phyloP scores from a whole-genome alignment of 2,888 invertebrate species.

The Ormyrus labotus region DNA sequence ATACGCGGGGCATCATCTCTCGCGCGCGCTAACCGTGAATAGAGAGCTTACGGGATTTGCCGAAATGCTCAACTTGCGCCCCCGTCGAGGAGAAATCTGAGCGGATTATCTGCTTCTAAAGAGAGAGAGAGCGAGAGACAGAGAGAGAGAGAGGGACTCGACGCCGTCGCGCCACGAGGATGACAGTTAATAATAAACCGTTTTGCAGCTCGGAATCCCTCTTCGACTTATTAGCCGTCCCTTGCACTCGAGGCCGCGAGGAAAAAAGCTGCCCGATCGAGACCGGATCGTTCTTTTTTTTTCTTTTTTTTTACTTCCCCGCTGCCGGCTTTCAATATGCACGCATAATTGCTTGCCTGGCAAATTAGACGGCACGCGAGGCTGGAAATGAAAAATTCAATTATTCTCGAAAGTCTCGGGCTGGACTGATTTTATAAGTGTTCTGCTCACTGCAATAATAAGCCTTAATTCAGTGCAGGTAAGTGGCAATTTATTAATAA shows the following conservation, averaged over 20 bases:
- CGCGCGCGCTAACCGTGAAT: conserved; percentile 44
- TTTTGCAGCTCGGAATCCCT: conserved; percentile 32
- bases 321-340: no score
- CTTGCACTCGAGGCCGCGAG: neutral
- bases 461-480: no score
- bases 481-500: no score
- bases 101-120: conserved; percentile 54
- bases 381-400: no score
- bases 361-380: no score
- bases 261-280: neutral
- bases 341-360: no score
- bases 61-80: conserved; percentile 52
- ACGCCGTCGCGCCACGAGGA: conserved; percentile 20
- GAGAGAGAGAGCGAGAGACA: conserved; percentile 31
- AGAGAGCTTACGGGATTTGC: conserved; percentile 59
- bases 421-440: no score
- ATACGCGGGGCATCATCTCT: neutral
- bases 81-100: conserved; percentile 41
- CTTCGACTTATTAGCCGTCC: conserved; percentile 5
- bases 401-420: no score
- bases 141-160: conserved; percentile 11
- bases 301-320: no score
- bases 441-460: no score
- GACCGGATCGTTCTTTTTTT: neutral
- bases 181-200: conserved; percentile 54